phyloP scores from a whole-genome alignment of 2,888 invertebrate species.

The Eupithecia abbreviata region DNA sequence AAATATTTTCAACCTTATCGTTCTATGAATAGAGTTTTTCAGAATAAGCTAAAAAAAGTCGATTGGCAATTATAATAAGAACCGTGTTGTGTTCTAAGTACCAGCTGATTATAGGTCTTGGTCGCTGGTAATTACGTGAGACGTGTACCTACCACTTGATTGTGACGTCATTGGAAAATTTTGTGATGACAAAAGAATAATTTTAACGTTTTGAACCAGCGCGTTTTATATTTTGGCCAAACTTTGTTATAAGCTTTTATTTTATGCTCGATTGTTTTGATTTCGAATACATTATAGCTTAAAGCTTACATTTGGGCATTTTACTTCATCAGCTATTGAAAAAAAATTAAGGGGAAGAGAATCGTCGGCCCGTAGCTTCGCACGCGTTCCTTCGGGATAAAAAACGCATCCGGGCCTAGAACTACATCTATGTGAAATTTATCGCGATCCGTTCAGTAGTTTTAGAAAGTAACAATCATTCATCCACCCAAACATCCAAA shows the following conservation, averaged over 20 bases:
- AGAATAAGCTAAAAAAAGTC: constrained; percentile 38
- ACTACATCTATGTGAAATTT: background rate
- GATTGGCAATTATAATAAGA: constrained; percentile 79
- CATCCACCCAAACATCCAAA: too few species aligned
- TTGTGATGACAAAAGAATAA: constrained; percentile 31
- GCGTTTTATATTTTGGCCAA: background rate
- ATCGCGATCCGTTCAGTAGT: background rate
- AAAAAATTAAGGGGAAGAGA: background rate
- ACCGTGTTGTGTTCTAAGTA: constrained; percentile 64
- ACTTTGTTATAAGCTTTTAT: background rate
- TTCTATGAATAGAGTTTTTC: constrained; percentile 26
- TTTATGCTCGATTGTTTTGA: background rate
- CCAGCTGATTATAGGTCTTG: constrained; percentile 66
- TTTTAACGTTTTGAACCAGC: background rate
- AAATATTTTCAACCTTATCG: constrained; percentile 29
- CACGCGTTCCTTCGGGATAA: background rate
- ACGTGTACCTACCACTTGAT: constrained; percentile 20
- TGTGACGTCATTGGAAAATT: constrained; percentile 29
- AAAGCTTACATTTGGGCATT: background rate
- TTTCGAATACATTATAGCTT: background rate
- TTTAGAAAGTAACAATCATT: background rate
- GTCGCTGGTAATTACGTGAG: constrained; percentile 26
- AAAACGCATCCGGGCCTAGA: too few species aligned
- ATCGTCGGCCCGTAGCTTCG: background rate
- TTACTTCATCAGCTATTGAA: background rate